Evolutionary conservation across 2,888 invertebrate genomes (phyloP).

Genomic region (Abscondita cerata): DNA sequence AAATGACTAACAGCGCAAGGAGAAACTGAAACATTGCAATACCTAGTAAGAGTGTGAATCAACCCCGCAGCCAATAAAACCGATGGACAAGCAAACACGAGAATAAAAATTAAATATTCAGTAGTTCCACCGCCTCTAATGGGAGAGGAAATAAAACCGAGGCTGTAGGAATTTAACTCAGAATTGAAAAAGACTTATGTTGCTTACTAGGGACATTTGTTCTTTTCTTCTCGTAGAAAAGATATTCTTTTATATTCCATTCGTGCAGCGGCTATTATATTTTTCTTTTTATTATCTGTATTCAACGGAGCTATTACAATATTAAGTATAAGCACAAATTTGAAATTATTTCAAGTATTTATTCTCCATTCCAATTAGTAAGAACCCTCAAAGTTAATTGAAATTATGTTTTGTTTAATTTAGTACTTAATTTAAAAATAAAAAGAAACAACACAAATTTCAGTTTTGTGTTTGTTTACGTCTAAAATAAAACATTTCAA

Average conservation of each 20-base stretch:
- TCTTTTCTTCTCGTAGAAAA: constrained; percentile 24
- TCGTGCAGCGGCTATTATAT: too few species aligned
- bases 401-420: too few species aligned
- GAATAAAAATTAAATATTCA: constrained; percentile 49
- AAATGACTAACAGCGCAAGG: constrained; percentile 28
- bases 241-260: constrained; percentile 5
- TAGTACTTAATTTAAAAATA: too few species aligned
- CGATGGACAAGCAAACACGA: constrained; percentile 45
- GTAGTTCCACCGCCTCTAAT: constrained; percentile 39
- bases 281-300: too few species aligned
- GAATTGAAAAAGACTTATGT: constrained; percentile 37
- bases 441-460: too few species aligned
- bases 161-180: constrained; percentile 35
- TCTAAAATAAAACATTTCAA: too few species aligned
- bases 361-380: too few species aligned
- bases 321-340: too few species aligned
- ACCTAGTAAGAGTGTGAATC: constrained; percentile 45
- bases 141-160: constrained; percentile 37
- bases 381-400: too few species aligned
- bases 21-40: constrained; percentile 32
- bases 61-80: constrained; percentile 45
- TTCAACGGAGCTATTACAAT: too few species aligned
- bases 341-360: too few species aligned
- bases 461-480: too few species aligned
- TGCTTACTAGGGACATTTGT: constrained; percentile 30